These are phyloP conservation scores for Tachysurus vachellii DNA, from an alignment of 2,113 vertebrate genomes.

Conservation along the genomic window DNA sequence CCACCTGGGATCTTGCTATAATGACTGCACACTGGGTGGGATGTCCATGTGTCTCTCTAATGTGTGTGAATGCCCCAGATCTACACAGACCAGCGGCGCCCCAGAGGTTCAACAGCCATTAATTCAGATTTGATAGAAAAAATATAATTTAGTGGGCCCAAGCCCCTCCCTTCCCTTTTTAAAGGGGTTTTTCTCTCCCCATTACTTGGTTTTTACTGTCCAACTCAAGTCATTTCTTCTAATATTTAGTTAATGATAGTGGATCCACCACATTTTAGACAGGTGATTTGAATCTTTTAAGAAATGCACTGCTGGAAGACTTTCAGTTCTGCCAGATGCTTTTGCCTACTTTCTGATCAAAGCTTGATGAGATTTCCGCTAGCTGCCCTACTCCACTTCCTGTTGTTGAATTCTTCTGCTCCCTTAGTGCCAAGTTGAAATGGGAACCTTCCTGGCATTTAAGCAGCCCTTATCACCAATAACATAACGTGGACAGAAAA, in stretches of 20 bases:
- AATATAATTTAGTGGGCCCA: too few relatives aligned
- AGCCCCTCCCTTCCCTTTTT: background rate
- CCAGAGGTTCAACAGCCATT: background rate
- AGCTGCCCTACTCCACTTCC: conserved; percentile 65
- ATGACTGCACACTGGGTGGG: background rate
- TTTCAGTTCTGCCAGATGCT: background rate
- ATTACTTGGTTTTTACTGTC: background rate
- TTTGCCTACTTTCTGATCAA: conserved; percentile 7
- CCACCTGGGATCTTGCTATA: conserved; percentile 26
- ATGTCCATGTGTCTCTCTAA: conserved; percentile 3
- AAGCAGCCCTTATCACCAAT: conserved; percentile 13
- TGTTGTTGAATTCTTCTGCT: conserved; percentile 75
- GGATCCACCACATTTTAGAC: background rate
- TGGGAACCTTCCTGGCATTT: conserved; percentile 47
- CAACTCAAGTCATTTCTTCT: background rate
- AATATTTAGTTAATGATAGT: background rate
- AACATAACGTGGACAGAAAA: background rate
- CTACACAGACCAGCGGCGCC: background rate
- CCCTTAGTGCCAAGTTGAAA: conserved; percentile 60
- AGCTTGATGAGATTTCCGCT: conserved; percentile 65
- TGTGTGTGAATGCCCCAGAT: background rate
- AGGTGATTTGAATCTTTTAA: background rate
- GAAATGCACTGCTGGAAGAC: background rate
- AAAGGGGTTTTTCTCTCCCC: background rate
- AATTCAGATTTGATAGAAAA: conserved; percentile 11